A percentile compares a stretch with the other conserved stretches of the same genome.
Evolutionary conservation across 2,797 vertebrate species (phyloP).

Genomic region (Champsocephalus esox): DNA sequence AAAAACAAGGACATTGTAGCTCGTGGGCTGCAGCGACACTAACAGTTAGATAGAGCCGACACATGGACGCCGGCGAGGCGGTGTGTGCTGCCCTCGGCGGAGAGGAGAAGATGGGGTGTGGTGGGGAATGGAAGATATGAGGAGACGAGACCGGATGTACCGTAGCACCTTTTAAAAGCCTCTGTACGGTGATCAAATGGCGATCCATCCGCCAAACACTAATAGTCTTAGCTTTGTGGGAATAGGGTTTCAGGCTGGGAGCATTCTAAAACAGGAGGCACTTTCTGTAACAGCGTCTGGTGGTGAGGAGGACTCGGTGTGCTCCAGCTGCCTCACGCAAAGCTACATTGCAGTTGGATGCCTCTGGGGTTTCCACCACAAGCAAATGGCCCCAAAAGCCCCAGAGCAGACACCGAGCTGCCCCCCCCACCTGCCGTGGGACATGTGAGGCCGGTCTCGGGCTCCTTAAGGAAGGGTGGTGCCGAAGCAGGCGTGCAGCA

Average conservation of each 20-base stretch:
- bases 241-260: neutral
- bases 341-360: constrained; percentile 23
- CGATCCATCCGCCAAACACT: neutral
- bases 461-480: constrained; percentile 13
- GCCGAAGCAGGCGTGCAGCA: constrained; percentile 20
- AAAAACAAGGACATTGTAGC: constrained; percentile 57
- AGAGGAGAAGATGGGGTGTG: constrained; percentile 73
- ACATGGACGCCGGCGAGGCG: constrained; percentile 34
- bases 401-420: neutral
- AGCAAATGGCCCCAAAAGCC: neutral
- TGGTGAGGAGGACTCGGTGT: constrained; percentile 9
- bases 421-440: constrained; percentile 23
- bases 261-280: constrained; percentile 12
- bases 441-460: constrained; percentile 18
- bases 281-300: constrained; percentile 9
- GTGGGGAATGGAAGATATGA: constrained; percentile 58
- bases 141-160: neutral
- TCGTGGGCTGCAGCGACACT: constrained; percentile 31
- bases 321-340: constrained; percentile 34
- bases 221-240: neutral
- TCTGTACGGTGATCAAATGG: neutral
- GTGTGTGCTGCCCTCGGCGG: constrained; percentile 35
- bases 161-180: constrained; percentile 6
- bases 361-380: constrained; percentile 30
- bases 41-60: constrained; percentile 26